These are phyloP conservation scores for Chrysolina haemoptera DNA, from an alignment of 2,888 invertebrate genomes.

Conservation along the genomic window DNA sequence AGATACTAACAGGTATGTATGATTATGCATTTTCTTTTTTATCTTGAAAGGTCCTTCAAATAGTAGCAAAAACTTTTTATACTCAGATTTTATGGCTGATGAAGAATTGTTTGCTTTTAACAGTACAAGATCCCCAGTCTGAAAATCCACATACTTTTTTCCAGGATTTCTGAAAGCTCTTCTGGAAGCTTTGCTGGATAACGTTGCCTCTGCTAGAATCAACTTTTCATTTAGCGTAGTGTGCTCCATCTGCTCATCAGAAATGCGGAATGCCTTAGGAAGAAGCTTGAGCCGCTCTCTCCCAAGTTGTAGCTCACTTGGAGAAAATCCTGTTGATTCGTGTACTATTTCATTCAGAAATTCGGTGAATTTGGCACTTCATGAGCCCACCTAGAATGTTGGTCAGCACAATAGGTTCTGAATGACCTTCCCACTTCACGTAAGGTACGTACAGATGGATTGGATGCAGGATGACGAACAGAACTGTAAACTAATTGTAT, in stretches of 20 bases:
- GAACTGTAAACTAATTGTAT: slow-evolving; percentile 25
- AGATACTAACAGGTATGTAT: slow-evolving; percentile 5
- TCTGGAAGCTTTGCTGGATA: slow-evolving; percentile 19
- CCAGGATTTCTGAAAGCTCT: slow-evolving; percentile 20
- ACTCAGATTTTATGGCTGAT: too few species aligned
- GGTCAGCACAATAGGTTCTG: slow-evolving; percentile 31
- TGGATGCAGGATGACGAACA: slow-evolving; percentile 35
- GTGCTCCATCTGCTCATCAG: not conserved
- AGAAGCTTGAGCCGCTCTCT: slow-evolving; percentile 4
- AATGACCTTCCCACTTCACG: slow-evolving; percentile 31
- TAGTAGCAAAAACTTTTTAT: too few species aligned
- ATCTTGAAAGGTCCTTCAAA: too few species aligned
- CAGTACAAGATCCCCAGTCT: slow-evolving; percentile 23
- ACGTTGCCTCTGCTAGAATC: slow-evolving; percentile 21
- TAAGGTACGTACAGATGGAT: slow-evolving; percentile 37
- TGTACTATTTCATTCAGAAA: slow-evolving; percentile 34
- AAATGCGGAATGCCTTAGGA: not conserved
- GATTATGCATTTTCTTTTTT: too few species aligned
- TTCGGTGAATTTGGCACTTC: slow-evolving; percentile 27
- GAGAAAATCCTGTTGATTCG: slow-evolving; percentile 31
- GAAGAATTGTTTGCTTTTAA: slow-evolving; percentile 24
- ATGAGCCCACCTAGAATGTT: slow-evolving; percentile 35
- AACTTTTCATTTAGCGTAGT: slow-evolving; percentile 5
- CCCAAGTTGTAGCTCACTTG: slow-evolving; percentile 4
- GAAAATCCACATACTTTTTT: slow-evolving; percentile 3